Evolutionary conservation across 1,140 invertebrate species (phyloP).

Genomic region (Rhagoletis pomonella): DNA sequence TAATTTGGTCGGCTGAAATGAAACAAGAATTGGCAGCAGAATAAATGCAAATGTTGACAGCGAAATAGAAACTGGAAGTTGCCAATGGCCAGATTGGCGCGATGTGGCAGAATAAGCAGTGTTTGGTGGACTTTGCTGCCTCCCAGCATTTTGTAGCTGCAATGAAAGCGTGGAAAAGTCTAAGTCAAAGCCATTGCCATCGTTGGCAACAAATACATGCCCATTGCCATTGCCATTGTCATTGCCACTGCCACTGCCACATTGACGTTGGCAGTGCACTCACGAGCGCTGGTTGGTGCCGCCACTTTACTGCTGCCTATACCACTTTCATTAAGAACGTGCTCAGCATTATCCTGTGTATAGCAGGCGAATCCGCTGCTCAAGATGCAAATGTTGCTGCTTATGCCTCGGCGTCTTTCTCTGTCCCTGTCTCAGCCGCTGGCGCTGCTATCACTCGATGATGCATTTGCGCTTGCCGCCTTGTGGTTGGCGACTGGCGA

Average conservation of each 20-base stretch:
- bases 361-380: background rate
- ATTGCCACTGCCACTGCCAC: no score
- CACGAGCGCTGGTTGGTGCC: background rate
- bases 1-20: background rate
- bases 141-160: background rate
- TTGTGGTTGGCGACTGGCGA: background rate
- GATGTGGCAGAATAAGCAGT: background rate
- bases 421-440: background rate
- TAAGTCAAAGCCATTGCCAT: background rate
- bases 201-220: no score
- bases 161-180: background rate
- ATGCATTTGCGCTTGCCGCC: background rate
- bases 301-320: background rate
- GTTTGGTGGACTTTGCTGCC: no score
- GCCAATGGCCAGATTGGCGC: background rate
- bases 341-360: constrained; percentile 32
- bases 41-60: constrained; percentile 30
- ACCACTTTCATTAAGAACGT: constrained; percentile 40
- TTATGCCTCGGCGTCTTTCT: no score
- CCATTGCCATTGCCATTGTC: no score
- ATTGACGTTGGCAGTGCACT: background rate
- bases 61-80: constrained; percentile 1
- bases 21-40: constrained; percentile 26
- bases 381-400: constrained; percentile 17
- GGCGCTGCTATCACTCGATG: background rate